Evolutionary conservation across 2,113 vertebrate genomes (phyloP).

Genomic region (Peromyscus leucopus): DNA sequence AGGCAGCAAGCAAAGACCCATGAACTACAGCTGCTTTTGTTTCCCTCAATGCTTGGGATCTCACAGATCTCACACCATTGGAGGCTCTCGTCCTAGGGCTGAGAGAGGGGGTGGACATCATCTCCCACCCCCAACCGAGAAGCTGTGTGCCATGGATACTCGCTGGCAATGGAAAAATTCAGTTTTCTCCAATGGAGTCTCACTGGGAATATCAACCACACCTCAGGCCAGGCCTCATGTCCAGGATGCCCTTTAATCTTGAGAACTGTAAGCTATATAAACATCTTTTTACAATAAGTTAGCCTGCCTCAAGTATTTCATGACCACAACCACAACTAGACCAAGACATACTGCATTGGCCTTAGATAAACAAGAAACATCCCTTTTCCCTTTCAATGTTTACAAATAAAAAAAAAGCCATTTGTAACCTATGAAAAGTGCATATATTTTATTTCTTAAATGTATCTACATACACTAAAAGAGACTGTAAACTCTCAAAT

Average conservation of each 20-base stretch:
- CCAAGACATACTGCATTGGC: not conserved
- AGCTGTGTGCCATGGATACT: not conserved
- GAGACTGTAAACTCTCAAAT: slow-evolving; percentile 29
- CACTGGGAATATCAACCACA: not conserved
- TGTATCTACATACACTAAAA: not conserved
- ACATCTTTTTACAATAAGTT: not conserved
- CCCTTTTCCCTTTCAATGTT: not conserved
- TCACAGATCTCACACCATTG: not conserved
- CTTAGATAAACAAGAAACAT: not conserved
- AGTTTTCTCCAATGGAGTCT: not conserved
- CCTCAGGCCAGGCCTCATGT: not conserved
- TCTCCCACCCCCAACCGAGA: not conserved
- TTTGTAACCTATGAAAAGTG: not conserved
- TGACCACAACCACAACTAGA: not conserved
- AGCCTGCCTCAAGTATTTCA: not conserved
- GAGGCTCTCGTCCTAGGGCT: too few species aligned
- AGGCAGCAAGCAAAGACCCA: not conserved
- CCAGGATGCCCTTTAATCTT: not conserved
- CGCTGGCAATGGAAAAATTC: not conserved
- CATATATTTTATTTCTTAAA: slow-evolving; percentile 1
- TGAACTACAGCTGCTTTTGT: not conserved
- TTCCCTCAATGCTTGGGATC: not conserved
- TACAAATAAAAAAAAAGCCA: not conserved
- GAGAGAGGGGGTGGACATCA: not conserved
- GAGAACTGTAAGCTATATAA: not conserved